Percentiles rank a stretch among this genome's conserved stretches.
phyloP scores from a whole-genome alignment of 1,140 invertebrate genomes.

The Drosophila pandora region DNA sequence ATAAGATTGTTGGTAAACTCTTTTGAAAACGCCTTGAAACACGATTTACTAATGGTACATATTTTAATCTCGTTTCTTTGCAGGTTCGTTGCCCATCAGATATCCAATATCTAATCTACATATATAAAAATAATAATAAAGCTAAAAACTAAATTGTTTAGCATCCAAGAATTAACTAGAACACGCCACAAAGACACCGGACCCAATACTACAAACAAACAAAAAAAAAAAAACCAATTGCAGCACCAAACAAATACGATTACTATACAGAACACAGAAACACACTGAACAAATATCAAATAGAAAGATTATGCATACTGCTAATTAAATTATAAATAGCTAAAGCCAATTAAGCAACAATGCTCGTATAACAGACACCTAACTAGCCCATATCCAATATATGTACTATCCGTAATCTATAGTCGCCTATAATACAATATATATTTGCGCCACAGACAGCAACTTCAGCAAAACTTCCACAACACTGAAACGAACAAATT shows the following conservation, averaged over 20 bases:
- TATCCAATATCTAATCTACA: slow-evolving; percentile 53
- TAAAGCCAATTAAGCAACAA: slow-evolving; percentile 75
- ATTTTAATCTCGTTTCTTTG: slow-evolving; percentile 20
- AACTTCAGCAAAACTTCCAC: slow-evolving; percentile 10
- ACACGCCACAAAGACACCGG: slow-evolving; percentile 43
- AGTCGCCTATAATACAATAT: slow-evolving; percentile 6
- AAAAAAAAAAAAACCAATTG: slow-evolving; percentile 42
- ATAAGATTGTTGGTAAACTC: slow-evolving; percentile 21
- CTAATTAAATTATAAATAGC: slow-evolving; percentile 76
- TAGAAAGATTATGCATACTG: slow-evolving; percentile 61
- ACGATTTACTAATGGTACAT: not conserved
- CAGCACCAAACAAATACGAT: slow-evolving; percentile 45
- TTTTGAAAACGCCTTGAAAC: not conserved
- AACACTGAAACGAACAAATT: slow-evolving; percentile 30
- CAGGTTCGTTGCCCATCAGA: slow-evolving; percentile 68
- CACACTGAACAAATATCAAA: slow-evolving; percentile 61
- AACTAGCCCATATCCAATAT: slow-evolving; percentile 42
- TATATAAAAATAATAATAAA: slow-evolving; percentile 51
- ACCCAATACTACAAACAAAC: slow-evolving; percentile 39
- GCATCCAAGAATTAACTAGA: slow-evolving; percentile 35
- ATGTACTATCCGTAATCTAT: slow-evolving; percentile 31
- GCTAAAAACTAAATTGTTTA: slow-evolving; percentile 40
- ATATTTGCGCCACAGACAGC: slow-evolving; percentile 62
- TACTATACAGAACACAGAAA: slow-evolving; percentile 32
- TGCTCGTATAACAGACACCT: slow-evolving; percentile 55